These are phyloP conservation scores for Geotrypetes seraphini DNA, from an alignment of 2,797 vertebrate genomes.

Conservation along the genomic window DNA sequence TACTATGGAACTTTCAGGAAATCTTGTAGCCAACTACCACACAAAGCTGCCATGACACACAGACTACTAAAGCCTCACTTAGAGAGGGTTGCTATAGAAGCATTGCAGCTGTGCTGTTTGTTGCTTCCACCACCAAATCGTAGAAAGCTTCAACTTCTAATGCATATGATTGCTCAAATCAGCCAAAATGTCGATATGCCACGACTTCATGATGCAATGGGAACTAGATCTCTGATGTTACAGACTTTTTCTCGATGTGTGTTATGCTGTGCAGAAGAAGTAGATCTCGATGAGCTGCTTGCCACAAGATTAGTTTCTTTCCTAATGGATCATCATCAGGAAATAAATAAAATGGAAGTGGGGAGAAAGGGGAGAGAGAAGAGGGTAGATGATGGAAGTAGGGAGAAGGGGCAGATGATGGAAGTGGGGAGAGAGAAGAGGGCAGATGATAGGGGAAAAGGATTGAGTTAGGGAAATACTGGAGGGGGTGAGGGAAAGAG, in stretches of 20 bases:
- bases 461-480: too few relatives aligned
- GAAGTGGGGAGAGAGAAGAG: too few relatives aligned
- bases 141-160: constrained; percentile 81
- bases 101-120: constrained; percentile 84
- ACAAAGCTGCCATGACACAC: constrained; percentile 52
- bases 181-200: constrained; percentile 90
- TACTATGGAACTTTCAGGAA: constrained; percentile 65
- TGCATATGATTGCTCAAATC: constrained; percentile 87
- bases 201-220: constrained; percentile 72
- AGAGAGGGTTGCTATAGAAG: constrained; percentile 74
- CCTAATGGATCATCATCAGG: constrained; percentile 88
- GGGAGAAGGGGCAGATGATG: too few relatives aligned
- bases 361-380: too few relatives aligned
- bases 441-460: too few relatives aligned
- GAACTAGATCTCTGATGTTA: constrained; percentile 82
- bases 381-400: too few relatives aligned
- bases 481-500: too few relatives aligned
- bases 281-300: constrained; percentile 83
- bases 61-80: constrained; percentile 81
- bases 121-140: constrained; percentile 80
- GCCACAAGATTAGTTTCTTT: constrained; percentile 83
- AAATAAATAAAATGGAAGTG: too few relatives aligned
- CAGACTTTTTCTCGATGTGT: constrained; percentile 87
- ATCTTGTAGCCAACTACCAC: constrained; percentile 41
- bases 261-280: constrained; percentile 75